Percentiles rank a stretch among this genome's conserved stretches.
phyloP scores from a whole-genome alignment of 2,113 vertebrate species.

The Pedionomus torquatus region DNA sequence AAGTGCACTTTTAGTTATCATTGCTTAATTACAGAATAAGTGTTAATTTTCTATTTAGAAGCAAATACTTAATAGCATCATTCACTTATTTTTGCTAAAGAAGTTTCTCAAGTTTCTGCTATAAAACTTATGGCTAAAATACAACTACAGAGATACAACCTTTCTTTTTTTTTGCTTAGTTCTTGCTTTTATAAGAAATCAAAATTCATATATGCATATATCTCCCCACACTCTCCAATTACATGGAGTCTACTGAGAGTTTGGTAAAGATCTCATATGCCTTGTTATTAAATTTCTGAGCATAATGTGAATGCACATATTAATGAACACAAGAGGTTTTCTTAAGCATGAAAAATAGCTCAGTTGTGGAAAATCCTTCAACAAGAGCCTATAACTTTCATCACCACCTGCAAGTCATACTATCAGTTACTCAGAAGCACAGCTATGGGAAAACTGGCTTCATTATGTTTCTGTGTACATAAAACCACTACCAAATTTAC shows the following conservation, averaged over 20 bases:
- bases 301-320: neutral
- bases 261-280: neutral
- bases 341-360: neutral
- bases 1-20: neutral
- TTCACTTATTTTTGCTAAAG: neutral
- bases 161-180: neutral
- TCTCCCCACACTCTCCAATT: neutral
- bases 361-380: neutral
- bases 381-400: neutral
- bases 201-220: neutral
- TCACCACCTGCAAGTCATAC: neutral
- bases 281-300: neutral
- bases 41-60: conserved; percentile 6
- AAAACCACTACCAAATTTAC: neutral
- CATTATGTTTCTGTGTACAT: neutral
- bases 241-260: neutral
- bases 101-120: neutral
- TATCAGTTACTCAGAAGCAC: neutral
- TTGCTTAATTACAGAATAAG: neutral
- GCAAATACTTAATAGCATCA: neutral
- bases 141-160: accelerated
- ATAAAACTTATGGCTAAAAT: neutral
- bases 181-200: neutral
- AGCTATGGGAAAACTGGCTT: neutral
- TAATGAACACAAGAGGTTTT: neutral